phyloP scores from a whole-genome alignment of 2,888 invertebrate genomes.

The Toxonevra muliebris region DNA sequence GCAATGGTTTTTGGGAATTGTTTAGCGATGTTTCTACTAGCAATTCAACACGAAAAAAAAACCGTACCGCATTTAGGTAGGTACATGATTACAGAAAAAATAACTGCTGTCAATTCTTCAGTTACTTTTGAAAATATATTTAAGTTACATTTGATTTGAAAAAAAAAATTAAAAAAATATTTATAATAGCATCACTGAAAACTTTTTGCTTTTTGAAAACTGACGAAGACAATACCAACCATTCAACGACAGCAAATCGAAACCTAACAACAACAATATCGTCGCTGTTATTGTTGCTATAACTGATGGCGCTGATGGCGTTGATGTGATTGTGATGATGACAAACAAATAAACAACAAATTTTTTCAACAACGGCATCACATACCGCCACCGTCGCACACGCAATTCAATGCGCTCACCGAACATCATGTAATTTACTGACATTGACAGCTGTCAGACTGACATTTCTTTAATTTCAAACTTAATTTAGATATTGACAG shows the following conservation, averaged over 20 bases:
- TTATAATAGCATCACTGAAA: background rate
- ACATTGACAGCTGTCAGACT: conserved; percentile 61
- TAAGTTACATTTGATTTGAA: background rate
- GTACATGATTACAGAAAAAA: conserved; percentile 1
- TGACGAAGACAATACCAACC: conserved; percentile 3
- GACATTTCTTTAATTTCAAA: conserved; percentile 33
- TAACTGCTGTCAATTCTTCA: conserved; percentile 30
- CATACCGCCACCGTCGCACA: background rate
- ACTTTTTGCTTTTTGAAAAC: background rate
- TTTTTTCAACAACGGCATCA: background rate
- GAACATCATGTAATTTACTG: conserved; percentile 41
- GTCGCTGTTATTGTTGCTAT: background rate
- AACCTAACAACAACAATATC: conserved; percentile 20
- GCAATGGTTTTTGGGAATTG: conserved; percentile 4
- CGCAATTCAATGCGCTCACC: conserved; percentile 3
- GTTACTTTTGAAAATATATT: background rate
- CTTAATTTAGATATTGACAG: conserved; percentile 26
- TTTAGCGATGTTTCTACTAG: background rate
- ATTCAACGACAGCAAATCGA: conserved; percentile 26
- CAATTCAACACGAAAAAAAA: conserved; percentile 4
- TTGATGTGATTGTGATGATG: conserved; percentile 14
- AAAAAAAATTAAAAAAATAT: conserved; percentile 16
- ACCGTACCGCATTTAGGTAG: background rate
- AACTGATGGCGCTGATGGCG: conserved; percentile 18
- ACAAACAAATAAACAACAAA: conserved; percentile 8